Evolutionary conservation across 2,797 vertebrate genomes (phyloP).

Genomic region (Xenopus petersii): DNA sequence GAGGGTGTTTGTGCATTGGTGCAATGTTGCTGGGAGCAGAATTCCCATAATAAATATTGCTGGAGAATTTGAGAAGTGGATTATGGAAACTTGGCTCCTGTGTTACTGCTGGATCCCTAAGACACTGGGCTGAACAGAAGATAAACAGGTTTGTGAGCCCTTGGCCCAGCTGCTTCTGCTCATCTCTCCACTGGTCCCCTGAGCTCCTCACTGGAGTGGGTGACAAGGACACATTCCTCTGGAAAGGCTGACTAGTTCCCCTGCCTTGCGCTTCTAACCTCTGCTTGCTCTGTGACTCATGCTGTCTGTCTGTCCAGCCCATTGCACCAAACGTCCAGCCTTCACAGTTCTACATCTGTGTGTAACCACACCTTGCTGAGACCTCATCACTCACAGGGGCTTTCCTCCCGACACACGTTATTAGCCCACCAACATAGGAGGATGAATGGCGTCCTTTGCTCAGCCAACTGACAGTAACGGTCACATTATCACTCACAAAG

Average conservation of each 20-base stretch:
- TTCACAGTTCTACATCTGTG: not conserved
- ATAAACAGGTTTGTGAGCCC: constrained; percentile 24
- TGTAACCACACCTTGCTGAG: not conserved
- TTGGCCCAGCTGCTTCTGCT: constrained; percentile 32
- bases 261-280: not conserved
- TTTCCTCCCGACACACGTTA: not conserved
- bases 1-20: too few relatives aligned
- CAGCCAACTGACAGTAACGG: not conserved
- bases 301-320: not conserved
- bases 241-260: not conserved
- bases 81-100: constrained; percentile 21
- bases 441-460: not conserved
- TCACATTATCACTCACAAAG: too few relatives aligned
- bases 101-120: constrained; percentile 1
- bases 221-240: constrained; percentile 36
- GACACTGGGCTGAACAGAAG: not conserved
- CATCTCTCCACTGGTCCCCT: constrained; percentile 37
- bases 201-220: constrained; percentile 20
- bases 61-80: not conserved
- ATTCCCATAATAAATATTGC: too few relatives aligned
- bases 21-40: too few relatives aligned
- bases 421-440: not conserved
- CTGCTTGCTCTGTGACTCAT: constrained; percentile 36
- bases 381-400: not conserved
- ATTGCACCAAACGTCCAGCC: not conserved